A percentile compares a stretch with the other conserved stretches of the same genome.
Evolutionary conservation across 1,140 invertebrate genomes (phyloP).

Genomic region (Drosophila leontia): DNA sequence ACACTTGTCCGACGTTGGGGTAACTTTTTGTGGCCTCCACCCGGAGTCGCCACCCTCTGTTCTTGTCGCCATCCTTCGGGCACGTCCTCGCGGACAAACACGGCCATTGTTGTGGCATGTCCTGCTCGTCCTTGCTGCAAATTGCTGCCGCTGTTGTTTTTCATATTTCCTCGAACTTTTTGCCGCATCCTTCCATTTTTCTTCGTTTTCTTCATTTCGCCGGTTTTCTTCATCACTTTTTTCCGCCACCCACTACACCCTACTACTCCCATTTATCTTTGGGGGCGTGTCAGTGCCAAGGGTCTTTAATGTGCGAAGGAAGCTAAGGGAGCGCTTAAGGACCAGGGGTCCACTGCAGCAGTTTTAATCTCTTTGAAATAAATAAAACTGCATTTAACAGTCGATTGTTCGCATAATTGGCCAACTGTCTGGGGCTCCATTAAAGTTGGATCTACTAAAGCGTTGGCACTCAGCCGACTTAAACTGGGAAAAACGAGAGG

Average conservation of each 20-base stretch:
- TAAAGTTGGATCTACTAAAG: slow-evolving; percentile 42
- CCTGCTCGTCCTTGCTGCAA: slow-evolving; percentile 69
- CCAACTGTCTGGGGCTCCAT: slow-evolving; percentile 36
- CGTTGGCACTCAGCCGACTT: slow-evolving; percentile 10
- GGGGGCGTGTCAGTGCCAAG: slow-evolving; percentile 11
- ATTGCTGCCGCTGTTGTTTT: slow-evolving; percentile 60
- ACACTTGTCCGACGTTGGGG: slow-evolving; percentile 56
- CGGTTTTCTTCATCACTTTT: slow-evolving; percentile 21
- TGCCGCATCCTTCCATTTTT: slow-evolving; percentile 47
- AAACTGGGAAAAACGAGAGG: neutral
- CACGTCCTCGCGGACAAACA: slow-evolving; percentile 61
- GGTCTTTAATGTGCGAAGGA: slow-evolving; percentile 28
- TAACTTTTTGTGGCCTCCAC: slow-evolving; percentile 52
- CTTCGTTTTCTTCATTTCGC: slow-evolving; percentile 30
- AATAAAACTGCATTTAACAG: slow-evolving; percentile 66
- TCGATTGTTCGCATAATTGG: slow-evolving; percentile 60
- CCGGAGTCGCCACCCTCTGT: neutral
- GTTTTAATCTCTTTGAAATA: slow-evolving; percentile 47
- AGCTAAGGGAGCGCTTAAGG: slow-evolving; percentile 6
- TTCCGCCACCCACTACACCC: neutral
- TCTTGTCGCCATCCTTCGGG: slow-evolving; percentile 19
- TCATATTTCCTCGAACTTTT: slow-evolving; percentile 44
- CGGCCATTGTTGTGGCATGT: slow-evolving; percentile 73
- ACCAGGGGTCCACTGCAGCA: slow-evolving; percentile 35
- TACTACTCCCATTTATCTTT: slow-evolving; percentile 49